Evolutionary conservation across 2,113 vertebrate genomes (phyloP), one percentile per base, ranked within the genome.

Genomic region (Triplophysa rosa): DNA sequence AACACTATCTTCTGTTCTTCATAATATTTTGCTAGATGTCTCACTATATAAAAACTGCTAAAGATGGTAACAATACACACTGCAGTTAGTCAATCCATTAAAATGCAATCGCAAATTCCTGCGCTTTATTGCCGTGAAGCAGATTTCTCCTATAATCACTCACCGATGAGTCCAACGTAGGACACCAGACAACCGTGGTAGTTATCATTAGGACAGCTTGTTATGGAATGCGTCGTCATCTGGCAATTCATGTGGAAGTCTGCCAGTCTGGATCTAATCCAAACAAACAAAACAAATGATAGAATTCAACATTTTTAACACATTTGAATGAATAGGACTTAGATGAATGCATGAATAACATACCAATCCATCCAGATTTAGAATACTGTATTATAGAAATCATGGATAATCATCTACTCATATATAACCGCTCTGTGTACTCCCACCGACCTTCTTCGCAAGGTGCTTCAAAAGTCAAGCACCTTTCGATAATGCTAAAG

Each of bases 171-270:
- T 82, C 96, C 96, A 0, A 94, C 92, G 0, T 98, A 98, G 83
- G 97, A 95, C 83, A 95, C 94, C 86, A 98, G 93, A 80, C 97
- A 98, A 0, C 95, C 95, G 82, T 95, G 94, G 92, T 95, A 98
- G 89, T 95, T 96, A 81, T 97, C 95, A 0, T 94, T 89, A 0
- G 95, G 95, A 81, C 97, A 98, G 89, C 89, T 91, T 72, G 94
- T 96, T 62, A 89, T 90, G 0, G 92, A 92, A 87, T 95, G 95
- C 75, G 91, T 86, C 59, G 94, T 95, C 78, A 92, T 87, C 80
- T 94, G 95, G 84, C 97, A 98, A 85, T 95, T 98, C 89, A 93
- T 88, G 77, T 98, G 95, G 91, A 96, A 98, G 84, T 98, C 96
- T 0, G 96, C 96, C 83, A 98, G 90, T 10, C 97, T 94, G 85